These are phyloP conservation scores for Crocallis elinguaria DNA, from an alignment of 2,888 invertebrate genomes.

Conservation along the genomic window DNA sequence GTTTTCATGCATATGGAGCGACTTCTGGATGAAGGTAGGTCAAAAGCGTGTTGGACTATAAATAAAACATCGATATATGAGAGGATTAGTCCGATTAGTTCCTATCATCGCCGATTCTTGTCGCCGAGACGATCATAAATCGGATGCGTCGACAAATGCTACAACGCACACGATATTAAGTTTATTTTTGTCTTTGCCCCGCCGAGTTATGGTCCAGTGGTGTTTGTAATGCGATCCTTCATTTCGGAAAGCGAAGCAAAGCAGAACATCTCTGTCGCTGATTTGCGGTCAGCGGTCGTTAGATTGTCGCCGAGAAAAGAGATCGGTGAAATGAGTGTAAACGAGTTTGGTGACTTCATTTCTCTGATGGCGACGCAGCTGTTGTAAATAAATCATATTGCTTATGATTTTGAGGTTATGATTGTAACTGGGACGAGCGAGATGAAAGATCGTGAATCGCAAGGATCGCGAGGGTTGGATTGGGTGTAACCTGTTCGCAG, in stretches of 20 bases:
- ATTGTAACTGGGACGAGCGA: constrained; percentile 63
- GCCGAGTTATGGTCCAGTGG: constrained; percentile 83
- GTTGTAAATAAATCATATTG: constrained; percentile 64
- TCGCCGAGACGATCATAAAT: constrained; percentile 76
- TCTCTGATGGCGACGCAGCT: constrained; percentile 58
- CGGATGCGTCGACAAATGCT: constrained; percentile 81
- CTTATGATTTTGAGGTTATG: constrained; percentile 65
- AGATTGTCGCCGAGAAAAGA: constrained; percentile 73
- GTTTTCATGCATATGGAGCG: constrained; percentile 99
- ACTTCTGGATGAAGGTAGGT: constrained; percentile 98
- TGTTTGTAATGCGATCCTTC: constrained; percentile 82
- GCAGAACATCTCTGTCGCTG: constrained; percentile 71
- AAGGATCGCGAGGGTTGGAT: constrained; percentile 49
- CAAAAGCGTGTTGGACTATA: constrained; percentile 59
- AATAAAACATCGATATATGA: constrained; percentile 55
- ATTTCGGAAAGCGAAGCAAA: constrained; percentile 78
- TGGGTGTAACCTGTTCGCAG: constrained; percentile 75
- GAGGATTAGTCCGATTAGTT: constrained; percentile 53
- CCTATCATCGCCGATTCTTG: constrained; percentile 63
- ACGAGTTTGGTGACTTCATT: constrained; percentile 70
- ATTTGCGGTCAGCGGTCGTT: constrained; percentile 78
- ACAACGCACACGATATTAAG: constrained; percentile 83
- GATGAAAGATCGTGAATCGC: constrained; percentile 61
- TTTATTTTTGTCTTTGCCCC: constrained; percentile 84
- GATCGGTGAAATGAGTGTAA: constrained; percentile 76